Conservation (phyloP, 2,888 invertebrate genomes). For the Busseola fusca region DNA sequence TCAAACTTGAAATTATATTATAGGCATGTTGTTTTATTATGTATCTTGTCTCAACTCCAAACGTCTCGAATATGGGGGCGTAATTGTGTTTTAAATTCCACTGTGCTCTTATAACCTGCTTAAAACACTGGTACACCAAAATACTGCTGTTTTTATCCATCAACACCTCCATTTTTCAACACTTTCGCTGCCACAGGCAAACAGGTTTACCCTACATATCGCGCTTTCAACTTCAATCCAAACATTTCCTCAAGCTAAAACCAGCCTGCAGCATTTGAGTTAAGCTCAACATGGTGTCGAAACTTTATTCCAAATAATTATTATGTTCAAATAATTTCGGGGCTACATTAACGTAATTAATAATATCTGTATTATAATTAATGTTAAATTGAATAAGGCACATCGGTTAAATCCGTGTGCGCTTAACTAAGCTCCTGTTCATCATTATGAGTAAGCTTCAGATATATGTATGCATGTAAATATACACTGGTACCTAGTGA, state of each 20-base stretch:
- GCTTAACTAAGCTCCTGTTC: slow-evolving; percentile 28
- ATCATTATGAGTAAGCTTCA: slow-evolving; percentile 10
- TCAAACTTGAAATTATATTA: too few relatives aligned
- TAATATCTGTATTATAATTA: slow-evolving; percentile 25
- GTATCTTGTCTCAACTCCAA: neutral
- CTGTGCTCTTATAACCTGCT: neutral
- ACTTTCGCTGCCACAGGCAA: slow-evolving; percentile 9
- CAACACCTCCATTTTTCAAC: neutral
- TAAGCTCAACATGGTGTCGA: slow-evolving; percentile 31
- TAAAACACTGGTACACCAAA: neutral
- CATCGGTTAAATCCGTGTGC: slow-evolving; percentile 19
- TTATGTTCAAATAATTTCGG: slow-evolving; percentile 11
- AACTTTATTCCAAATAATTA: slow-evolving; percentile 29
- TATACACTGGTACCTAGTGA: neutral
- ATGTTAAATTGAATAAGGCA: slow-evolving; percentile 34
- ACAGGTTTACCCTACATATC: slow-evolving; percentile 5
- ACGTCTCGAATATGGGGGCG: neutral
- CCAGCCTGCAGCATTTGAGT: slow-evolving; percentile 13
- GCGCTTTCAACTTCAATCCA: slow-evolving; percentile 31
- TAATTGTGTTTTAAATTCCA: too few relatives aligned
- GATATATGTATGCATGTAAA: neutral
- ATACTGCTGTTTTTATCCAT: neutral
- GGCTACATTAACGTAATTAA: slow-evolving; percentile 47
- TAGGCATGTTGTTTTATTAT: neutral
- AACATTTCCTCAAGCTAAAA: slow-evolving; percentile 38